Evolutionary conservation across 2,888 invertebrate species (phyloP).

Genomic region (Ectobius pallidus): DNA sequence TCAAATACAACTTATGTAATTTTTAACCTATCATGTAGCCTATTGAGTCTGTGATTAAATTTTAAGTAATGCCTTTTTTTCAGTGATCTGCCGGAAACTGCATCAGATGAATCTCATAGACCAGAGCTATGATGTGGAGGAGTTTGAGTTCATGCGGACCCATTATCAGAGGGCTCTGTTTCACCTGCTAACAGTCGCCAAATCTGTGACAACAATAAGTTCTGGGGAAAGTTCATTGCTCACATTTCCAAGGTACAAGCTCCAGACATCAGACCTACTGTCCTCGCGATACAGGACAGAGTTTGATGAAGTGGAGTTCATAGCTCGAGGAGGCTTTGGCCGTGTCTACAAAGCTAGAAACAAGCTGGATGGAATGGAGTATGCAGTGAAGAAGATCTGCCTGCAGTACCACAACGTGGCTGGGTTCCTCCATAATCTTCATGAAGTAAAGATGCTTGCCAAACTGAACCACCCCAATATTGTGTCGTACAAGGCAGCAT

Average conservation of each 20-base stretch:
- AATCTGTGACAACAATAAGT: slow-evolving; percentile 44
- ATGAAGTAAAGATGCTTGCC: slow-evolving; percentile 82
- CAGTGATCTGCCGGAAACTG: slow-evolving; percentile 69
- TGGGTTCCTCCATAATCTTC: slow-evolving; percentile 68
- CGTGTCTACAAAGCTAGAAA: slow-evolving; percentile 76
- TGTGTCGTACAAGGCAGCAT: slow-evolving; percentile 82
- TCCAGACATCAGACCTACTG: background rate
- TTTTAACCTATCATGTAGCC: no score
- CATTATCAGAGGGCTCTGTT: slow-evolving; percentile 72
- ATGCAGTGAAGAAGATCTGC: slow-evolving; percentile 77
- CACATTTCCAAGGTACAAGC: background rate
- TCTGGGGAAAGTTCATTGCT: background rate
- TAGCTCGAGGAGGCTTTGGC: slow-evolving; percentile 79
- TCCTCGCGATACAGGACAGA: slow-evolving; percentile 70
- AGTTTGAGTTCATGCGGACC: slow-evolving; percentile 71
- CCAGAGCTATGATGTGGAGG: slow-evolving; percentile 69
- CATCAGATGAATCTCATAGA: slow-evolving; percentile 73
- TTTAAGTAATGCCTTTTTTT: no score
- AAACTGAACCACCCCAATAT: slow-evolving; percentile 79
- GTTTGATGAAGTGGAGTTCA: slow-evolving; percentile 71
- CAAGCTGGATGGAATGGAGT: slow-evolving; percentile 75
- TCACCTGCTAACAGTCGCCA: slow-evolving; percentile 66
- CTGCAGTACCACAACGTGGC: slow-evolving; percentile 63
- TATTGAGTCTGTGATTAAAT: no score
- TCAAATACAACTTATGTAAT: no score